These are phyloP conservation scores for Mythimna impura DNA, from an alignment of 2,888 invertebrate species.

Conservation along the genomic window DNA sequence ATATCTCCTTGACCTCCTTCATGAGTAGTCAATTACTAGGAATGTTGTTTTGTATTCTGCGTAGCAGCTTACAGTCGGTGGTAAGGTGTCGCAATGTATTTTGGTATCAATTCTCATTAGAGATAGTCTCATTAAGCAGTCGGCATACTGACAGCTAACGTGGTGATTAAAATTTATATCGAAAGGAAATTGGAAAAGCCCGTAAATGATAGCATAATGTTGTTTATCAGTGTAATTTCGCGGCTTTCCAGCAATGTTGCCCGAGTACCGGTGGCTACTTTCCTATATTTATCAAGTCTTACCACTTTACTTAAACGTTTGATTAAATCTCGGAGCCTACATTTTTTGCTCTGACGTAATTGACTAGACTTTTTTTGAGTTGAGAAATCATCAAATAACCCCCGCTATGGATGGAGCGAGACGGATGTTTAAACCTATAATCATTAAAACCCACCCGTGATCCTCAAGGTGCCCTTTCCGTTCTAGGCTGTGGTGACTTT, in stretches of 20 bases:
- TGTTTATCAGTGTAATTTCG: slow-evolving; percentile 47
- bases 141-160: not conserved
- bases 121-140: slow-evolving; percentile 9
- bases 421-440: too few relatives aligned
- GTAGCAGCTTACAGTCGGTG: slow-evolving; percentile 8
- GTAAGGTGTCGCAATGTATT: slow-evolving; percentile 3
- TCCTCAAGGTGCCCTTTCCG: too few relatives aligned
- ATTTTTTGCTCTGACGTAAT: slow-evolving; percentile 42
- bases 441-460: too few relatives aligned
- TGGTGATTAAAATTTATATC: slow-evolving; percentile 36
- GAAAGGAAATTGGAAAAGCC: slow-evolving; percentile 50
- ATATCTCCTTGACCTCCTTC: slow-evolving; percentile 62
- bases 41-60: slow-evolving; percentile 10
- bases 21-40: slow-evolving; percentile 46
- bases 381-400: too few relatives aligned
- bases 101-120: slow-evolving; percentile 2
- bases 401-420: too few relatives aligned
- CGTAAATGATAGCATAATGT: slow-evolving; percentile 45
- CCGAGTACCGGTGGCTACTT: slow-evolving; percentile 48
- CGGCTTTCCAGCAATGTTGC: slow-evolving; percentile 52
- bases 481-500: too few relatives aligned
- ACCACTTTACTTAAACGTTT: slow-evolving; percentile 39
- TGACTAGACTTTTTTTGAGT: slow-evolving; percentile 29
- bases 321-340: slow-evolving; percentile 32
- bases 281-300: slow-evolving; percentile 56